Conservation (phyloP, 2,888 invertebrate species). For the Acrobasis consociella region DNA sequence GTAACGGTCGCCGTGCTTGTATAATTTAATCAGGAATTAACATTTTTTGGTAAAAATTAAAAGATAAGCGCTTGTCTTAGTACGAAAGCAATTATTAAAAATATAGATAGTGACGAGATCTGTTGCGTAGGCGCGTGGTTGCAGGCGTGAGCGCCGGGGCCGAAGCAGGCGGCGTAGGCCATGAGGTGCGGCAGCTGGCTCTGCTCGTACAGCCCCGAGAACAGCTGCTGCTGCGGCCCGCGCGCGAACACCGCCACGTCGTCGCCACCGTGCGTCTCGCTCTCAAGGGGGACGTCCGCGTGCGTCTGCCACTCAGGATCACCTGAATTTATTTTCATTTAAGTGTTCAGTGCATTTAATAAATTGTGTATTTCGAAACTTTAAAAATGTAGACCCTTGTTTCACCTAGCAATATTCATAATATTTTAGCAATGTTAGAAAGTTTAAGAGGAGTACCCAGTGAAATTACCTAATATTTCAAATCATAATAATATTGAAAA, state of each 20-base stretch:
- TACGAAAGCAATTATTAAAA: background rate
- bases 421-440: too few species aligned
- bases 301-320: slow-evolving; percentile 43
- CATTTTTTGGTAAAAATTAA: background rate
- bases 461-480: too few species aligned
- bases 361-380: background rate
- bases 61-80: background rate
- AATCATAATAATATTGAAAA: too few species aligned
- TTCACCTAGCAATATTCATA: too few species aligned
- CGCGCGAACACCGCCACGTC: slow-evolving; percentile 89
- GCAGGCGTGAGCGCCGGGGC: slow-evolving; percentile 71
- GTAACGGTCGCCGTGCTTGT: too few species aligned
- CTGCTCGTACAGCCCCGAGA: slow-evolving; percentile 90
- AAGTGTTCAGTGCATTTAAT: too few species aligned
- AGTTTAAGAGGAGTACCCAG: too few species aligned
- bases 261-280: slow-evolving; percentile 89
- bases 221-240: slow-evolving; percentile 89
- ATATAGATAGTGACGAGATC: background rate
- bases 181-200: slow-evolving; percentile 89
- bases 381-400: too few species aligned
- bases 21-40: background rate
- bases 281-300: slow-evolving; percentile 79
- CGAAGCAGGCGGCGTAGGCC: slow-evolving; percentile 87
- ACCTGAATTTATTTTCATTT: slow-evolving; percentile 7
- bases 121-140: background rate